Percentiles rank a stretch among this genome's conserved stretches.
Evolutionary conservation across 2,113 vertebrate genomes (phyloP).

Genomic region (Machaerirhynchus nigripectus): DNA sequence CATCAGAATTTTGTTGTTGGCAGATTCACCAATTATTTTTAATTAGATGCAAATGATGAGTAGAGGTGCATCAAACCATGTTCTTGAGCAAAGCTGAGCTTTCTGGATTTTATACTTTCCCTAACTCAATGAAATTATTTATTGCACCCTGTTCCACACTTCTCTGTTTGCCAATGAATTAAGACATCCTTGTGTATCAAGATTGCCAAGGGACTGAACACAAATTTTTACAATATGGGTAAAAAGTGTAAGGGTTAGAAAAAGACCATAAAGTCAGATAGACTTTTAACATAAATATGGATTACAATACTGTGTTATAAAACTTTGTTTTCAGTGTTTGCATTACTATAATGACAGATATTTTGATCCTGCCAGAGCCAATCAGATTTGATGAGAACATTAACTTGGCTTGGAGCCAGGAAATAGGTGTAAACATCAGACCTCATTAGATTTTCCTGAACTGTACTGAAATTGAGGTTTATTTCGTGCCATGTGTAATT

Average conservation of each 20-base stretch:
- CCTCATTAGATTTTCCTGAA: neutral
- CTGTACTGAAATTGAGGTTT: neutral
- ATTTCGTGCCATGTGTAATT: neutral
- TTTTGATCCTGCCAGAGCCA: neutral
- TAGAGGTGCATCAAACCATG: neutral
- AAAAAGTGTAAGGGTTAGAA: neutral
- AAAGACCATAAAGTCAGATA: neutral
- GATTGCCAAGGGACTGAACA: neutral
- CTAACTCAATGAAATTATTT: neutral
- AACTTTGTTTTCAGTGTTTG: neutral
- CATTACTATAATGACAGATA: neutral
- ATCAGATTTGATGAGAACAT: neutral
- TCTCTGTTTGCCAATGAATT: neutral
- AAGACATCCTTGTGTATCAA: neutral
- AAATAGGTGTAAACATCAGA: conserved; percentile 37
- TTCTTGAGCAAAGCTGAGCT: neutral
- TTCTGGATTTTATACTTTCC: neutral
- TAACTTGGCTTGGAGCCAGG: neutral
- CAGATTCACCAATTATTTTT: neutral
- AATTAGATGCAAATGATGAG: neutral
- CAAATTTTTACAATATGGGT: neutral
- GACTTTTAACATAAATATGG: neutral
- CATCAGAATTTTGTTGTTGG: neutral
- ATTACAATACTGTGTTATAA: neutral
- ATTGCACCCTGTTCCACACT: neutral